Evolutionary conservation across 2,113 vertebrate genomes (phyloP), one percentile per base, ranked within the genome.

Genomic region (Emydocephalus ijimae): DNA sequence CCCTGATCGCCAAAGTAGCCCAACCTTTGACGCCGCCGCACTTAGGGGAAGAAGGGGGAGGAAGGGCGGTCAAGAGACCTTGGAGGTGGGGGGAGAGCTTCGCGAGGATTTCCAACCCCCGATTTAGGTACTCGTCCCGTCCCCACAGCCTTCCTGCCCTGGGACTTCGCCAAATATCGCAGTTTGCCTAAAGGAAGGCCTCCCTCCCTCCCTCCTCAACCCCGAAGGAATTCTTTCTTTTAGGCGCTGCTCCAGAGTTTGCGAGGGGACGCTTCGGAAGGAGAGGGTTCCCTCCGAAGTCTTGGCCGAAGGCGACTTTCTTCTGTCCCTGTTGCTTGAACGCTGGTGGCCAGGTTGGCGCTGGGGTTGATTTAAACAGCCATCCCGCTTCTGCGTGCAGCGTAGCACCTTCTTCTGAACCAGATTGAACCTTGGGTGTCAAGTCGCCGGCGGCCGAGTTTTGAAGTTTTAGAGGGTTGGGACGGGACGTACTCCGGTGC

Each of bases 1-100:
- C 94, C 61, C 94, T 94, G 96, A 95, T 96, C 96, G 95, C 91
- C 90, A 94, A 91, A 96, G 94, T 0, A 10, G 85, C 69, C 94
- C 12, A 12, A 89, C 85, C 90, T 90, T 94, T 94, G 94, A 94
- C 92, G 55, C 94, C 92, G 55, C 94, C 95, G 95, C 96, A 95
- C 95, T 96, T 95, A 95, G 95, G 90, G 87, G 94, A 50, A 34
- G 91, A 86, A 90, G 89, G 85, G 52, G 92, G 55, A 34, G 61
- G 92, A 54, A 91, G 69, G 48, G 93, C 87, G 94, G 95, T 90
- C 92, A 45, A 15, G 24, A 52, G 34, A 29, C 10, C 23, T 26
- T 23, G 89, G 57, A 64, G 91, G 6, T 29, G 50, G 64, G 90
- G 90, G 91, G 45, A 52, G 64, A 92, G 81, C 93, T 96, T 81